phyloP scores from a whole-genome alignment of 2,113 vertebrate species.

The Tautogolabrus adspersus region DNA sequence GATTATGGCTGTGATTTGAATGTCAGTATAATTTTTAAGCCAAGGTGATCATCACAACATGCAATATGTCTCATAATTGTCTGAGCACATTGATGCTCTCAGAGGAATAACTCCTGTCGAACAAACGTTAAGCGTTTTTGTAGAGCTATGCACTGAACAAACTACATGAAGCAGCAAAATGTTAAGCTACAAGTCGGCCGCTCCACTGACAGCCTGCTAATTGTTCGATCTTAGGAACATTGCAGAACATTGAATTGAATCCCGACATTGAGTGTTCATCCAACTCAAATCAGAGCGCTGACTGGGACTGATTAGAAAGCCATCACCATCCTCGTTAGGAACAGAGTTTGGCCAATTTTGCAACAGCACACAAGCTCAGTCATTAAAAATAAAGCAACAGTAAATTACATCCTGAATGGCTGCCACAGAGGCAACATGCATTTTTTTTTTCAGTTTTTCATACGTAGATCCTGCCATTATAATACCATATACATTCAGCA shows the following conservation, averaged over 20 bases:
- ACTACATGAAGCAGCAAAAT: not conserved
- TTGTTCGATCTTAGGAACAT: not conserved
- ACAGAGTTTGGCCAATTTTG: slow-evolving; percentile 41
- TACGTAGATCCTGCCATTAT: slow-evolving; percentile 60
- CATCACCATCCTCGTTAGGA: slow-evolving; percentile 36
- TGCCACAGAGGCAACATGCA: slow-evolving; percentile 49
- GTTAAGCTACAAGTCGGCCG: not conserved
- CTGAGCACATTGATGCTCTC: not conserved
- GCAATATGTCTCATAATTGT: not conserved
- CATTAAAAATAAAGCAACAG: slow-evolving; percentile 62
- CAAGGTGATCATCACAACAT: no score
- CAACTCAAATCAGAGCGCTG: not conserved
- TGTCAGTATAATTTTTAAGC: no score
- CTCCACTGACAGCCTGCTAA: not conserved
- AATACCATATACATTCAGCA: slow-evolving; percentile 59
- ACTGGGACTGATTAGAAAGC: slow-evolving; percentile 40
- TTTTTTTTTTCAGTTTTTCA: slow-evolving; percentile 38
- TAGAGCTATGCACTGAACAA: no score
- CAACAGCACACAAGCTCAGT: slow-evolving; percentile 35
- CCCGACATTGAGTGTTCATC: slow-evolving; percentile 1
- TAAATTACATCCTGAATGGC: slow-evolving; percentile 63
- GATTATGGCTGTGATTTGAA: not conserved
- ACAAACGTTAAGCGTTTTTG: no score
- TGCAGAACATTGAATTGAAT: not conserved
- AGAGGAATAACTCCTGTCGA: not conserved